phyloP scores from a whole-genome alignment of 2,797 vertebrate genomes.

The Ficedula albicollis region DNA sequence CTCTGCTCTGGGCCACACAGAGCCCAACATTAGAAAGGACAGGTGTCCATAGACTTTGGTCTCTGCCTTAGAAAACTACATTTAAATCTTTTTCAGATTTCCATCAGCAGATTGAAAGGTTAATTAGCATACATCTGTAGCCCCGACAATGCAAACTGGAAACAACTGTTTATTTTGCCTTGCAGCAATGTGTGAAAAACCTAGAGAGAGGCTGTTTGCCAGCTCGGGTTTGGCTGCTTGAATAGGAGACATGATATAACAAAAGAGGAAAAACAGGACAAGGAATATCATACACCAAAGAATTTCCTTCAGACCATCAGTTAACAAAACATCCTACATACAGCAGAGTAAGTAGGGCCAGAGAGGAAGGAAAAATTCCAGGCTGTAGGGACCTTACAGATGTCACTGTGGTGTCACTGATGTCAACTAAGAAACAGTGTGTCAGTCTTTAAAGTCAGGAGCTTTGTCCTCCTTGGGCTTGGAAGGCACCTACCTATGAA shows the following conservation, averaged over 20 bases:
- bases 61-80: not conserved
- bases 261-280: not conserved
- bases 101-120: not conserved
- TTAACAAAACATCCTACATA: not conserved
- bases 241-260: slow-evolving; percentile 21
- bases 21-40: not conserved
- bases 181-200: slow-evolving; percentile 31
- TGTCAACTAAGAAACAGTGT: not conserved
- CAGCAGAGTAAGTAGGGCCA: not conserved
- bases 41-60: not conserved
- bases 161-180: slow-evolving; percentile 65
- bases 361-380: not conserved
- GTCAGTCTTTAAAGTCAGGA: not conserved
- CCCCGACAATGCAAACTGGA: slow-evolving; percentile 27
- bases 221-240: slow-evolving; percentile 29
- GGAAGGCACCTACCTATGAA: not conserved
- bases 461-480: not conserved
- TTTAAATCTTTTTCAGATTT: slow-evolving; percentile 23
- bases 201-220: slow-evolving; percentile 45
- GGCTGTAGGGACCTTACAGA: not conserved
- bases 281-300: not conserved
- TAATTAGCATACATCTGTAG: slow-evolving; percentile 54
- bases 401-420: not conserved
- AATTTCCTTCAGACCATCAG: not conserved
- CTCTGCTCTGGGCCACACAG: not conserved